Evolutionary conservation across 2,888 invertebrate species (phyloP), one percentile per base, ranked within the genome.

Genomic region (Gymnocheta viridis): DNA sequence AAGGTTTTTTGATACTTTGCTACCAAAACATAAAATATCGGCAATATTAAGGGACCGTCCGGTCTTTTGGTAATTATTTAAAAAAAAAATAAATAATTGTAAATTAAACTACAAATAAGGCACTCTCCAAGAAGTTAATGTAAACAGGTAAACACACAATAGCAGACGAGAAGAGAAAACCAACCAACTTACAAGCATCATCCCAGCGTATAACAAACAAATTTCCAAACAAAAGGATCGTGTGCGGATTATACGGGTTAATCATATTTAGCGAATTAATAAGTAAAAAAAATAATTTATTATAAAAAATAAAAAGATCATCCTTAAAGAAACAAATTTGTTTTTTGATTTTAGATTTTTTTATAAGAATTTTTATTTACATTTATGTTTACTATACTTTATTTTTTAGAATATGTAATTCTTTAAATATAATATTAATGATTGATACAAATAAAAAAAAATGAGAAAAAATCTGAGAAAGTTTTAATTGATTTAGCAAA

Each of bases 11-110:
- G 72, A 81, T 84, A 84, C 77, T 81, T 84, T 84, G 84, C 80
- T 77, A 84, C 62, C 22, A 14, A 72, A 82, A 62, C 12, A 74
- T 32, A 32, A 70, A 73, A 73, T 73, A 73, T 27, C 66, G 84
- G 76, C 80, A 84, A 84, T 84, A 84, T 84, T 84, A 84, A 81
- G 84, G 84, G 84, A 84, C 84, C 84, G 84, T 84, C 80, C 80
- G 80, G 73, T 77, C 67, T 80, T 67, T 77, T 72, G 66, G 76
- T 47, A 80, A 62, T 67, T 62, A 62, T 56, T 54, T 17, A 78
- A 56, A 19, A 62, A 62, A 66, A 14, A 19, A 51, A 32, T 2
- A 60, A 72, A 51, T 29, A 54, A 47, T 38, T 70, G 56, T 56
- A 76, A 76, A 70, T 64, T 44, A 78, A 62, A 67, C 19, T 35